Percentiles rank a stretch among this genome's conserved stretches.
phyloP scores from a whole-genome alignment of 1,140 invertebrate genomes.

The Bombus balteatus region DNA sequence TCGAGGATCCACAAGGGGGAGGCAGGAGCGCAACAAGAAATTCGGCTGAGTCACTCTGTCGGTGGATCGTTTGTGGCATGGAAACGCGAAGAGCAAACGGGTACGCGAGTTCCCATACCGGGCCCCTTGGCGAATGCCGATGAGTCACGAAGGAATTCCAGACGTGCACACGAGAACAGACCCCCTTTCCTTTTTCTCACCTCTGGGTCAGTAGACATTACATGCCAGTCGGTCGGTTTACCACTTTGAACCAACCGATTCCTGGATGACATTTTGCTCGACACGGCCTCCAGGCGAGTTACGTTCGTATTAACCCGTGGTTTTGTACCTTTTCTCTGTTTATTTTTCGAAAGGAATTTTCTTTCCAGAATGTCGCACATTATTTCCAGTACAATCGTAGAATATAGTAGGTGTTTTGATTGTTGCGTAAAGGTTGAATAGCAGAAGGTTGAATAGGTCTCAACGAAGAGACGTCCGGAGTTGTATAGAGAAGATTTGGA shows the following conservation, averaged over 20 bases:
- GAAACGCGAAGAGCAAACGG: conserved; percentile 46
- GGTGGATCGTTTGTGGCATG: conserved; percentile 24
- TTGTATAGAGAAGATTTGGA: too few relatives aligned
- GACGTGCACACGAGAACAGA: conserved; percentile 20
- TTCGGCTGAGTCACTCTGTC: conserved; percentile 56
- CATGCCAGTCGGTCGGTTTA: too few relatives aligned
- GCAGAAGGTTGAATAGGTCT: too few relatives aligned
- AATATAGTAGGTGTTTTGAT: too few relatives aligned
- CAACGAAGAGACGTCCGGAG: too few relatives aligned
- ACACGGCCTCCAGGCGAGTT: neutral
- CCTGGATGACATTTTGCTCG: neutral
- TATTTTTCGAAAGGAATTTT: too few relatives aligned
- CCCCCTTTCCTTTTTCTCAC: conserved; percentile 41
- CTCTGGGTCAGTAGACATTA: conserved; percentile 57
- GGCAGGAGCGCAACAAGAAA: conserved; percentile 5
- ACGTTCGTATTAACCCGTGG: too few relatives aligned
- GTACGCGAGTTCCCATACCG: conserved; percentile 54
- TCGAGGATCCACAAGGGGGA: neutral
- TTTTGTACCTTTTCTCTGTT: neutral
- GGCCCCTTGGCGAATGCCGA: conserved; percentile 54
- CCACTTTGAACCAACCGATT: neutral
- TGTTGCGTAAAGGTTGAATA: too few relatives aligned
- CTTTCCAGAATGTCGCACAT: too few relatives aligned
- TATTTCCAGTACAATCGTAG: too few relatives aligned
- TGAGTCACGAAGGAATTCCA: conserved; percentile 66